Base-by-base conservation (phyloP, 2,797 vertebrate species). In the Passerculus sandwichensis region DNA sequence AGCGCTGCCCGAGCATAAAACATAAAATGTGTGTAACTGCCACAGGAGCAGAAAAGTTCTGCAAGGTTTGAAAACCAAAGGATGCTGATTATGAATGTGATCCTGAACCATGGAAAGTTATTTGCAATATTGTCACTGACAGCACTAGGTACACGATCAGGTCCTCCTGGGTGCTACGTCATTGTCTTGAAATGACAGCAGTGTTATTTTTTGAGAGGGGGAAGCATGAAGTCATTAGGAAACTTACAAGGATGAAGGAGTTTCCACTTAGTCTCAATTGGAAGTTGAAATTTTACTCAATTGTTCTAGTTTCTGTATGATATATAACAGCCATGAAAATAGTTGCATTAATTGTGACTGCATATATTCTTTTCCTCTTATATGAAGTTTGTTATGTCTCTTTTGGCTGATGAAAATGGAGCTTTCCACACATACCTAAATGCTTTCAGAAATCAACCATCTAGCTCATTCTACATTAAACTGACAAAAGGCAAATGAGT, bases 361-460 rank as follows among this genome's bases (percentile, higher is more conserved):
- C 22, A 32, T 17, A 21, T 29, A 34, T n/a, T 20, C 3, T 66
- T 60, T 27, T 29, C 42, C 73, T 45, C 72, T 81, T 76, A 70
- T 11, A 59, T 11, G 20, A 89, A 64, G 8, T 65, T 75, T 26
- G 7, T 34, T 70, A 32, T 22, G 5, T 36, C 17, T 69, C 38
- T 62, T 77, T 65, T 53, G 51, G 21, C 36, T 86, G 69, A 65
- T 15, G 47, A 88, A 86, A 88, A 75, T 3, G 22, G 45, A 47
- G 8, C 16, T 93, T 86, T 53, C 67, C 40, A 81, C 14, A 48
- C 9, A 42, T 16, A 78, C 8, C 25, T 78, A 65, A 86, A 66
- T 25, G n/a, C 14, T 69, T 78, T 69, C 30, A 88, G 73, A 81
- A 88, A 75, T 86, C 53, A 84, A 67, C 20, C 40, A 74, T 23